Base-by-base conservation (phyloP, 1,140 invertebrate genomes). In the Ctenoplectra terminalis region DNA sequence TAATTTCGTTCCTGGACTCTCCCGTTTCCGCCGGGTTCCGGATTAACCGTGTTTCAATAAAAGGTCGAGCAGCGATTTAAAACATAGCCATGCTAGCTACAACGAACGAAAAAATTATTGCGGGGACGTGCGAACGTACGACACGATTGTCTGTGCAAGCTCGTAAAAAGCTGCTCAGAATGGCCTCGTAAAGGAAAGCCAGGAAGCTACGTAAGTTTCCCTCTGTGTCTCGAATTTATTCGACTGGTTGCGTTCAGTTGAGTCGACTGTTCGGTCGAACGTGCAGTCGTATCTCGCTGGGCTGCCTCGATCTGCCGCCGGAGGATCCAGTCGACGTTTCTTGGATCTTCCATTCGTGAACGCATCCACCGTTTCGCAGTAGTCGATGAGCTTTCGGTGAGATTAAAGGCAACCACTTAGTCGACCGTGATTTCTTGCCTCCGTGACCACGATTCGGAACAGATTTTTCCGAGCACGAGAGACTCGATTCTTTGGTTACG, bases 61-160 rank as follows among this genome's bases (percentile, higher is more conserved):
- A 31, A 43, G 34, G 6, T 17, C 13, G 2, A 5, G 11, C 1
- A 5, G 43, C 61, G 34, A 76, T 67, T 67, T 67, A 69, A 69
- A 58, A 67, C 72, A 26, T 8, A 20, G 50, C 7, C 9, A 1
- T 1, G 26, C 5, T 17, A 29, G 20, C 48, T 52, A 8, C 23
- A 60, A 20, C 29, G 52, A 37, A 46, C 50, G 31, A 48, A 11
- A 71, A 60, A 78, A 60, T 71, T 50, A 60, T 17, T 29, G 6
- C 54, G 13, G n/a, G 11, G 15, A 78, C 66, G 75, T 29, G 74
- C 48, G 63, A 77, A 78, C 40, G 64, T 60, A 46, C 15, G 64
- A 48, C 66, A 70, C 76, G 66, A 79, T 61, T 40, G 66, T 79
- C 54, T n/a, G 66, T 23, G 76, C 31, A 71, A 79, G 67, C 54